A percentile compares a stretch with the other conserved stretches of the same genome.
phyloP scores from a whole-genome alignment of 2,888 invertebrate genomes.

The Heliconius hortense region DNA sequence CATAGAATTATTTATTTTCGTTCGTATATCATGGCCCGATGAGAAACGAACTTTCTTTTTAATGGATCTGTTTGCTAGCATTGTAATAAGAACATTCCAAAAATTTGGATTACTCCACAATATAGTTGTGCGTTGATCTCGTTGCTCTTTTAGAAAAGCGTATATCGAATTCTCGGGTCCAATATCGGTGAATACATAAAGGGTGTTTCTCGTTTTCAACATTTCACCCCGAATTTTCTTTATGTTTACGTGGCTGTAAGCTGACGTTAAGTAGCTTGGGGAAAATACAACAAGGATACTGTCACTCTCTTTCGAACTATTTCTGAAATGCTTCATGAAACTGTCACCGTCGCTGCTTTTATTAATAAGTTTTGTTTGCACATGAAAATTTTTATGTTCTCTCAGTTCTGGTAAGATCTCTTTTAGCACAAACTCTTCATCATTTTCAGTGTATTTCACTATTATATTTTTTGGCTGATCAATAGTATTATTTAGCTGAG shows the following conservation, averaged over 20 bases:
- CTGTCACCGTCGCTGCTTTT: slow-evolving; percentile 49
- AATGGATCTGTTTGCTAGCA: slow-evolving; percentile 49
- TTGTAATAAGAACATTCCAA: slow-evolving; percentile 60
- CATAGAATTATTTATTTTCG: slow-evolving; percentile 41
- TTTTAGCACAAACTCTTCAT: slow-evolving; percentile 66
- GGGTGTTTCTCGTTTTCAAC: slow-evolving; percentile 63
- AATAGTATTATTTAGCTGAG: slow-evolving; percentile 39
- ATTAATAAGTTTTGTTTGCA: slow-evolving; percentile 51
- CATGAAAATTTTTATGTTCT: slow-evolving; percentile 54
- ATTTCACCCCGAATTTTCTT: slow-evolving; percentile 72
- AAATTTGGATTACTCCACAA: slow-evolving; percentile 70
- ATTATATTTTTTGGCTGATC: slow-evolving; percentile 48
- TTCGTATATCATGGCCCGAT: slow-evolving; percentile 27
- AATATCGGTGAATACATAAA: slow-evolving; percentile 69
- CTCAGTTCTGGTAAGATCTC: slow-evolving; percentile 65
- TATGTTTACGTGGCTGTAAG: slow-evolving; percentile 70
- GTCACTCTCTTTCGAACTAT: slow-evolving; percentile 50
- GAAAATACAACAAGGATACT: slow-evolving; percentile 66
- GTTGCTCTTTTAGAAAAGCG: slow-evolving; percentile 70
- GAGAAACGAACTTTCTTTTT: slow-evolving; percentile 41
- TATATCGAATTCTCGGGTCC: slow-evolving; percentile 73
- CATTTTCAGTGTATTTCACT: slow-evolving; percentile 60
- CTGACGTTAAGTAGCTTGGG: slow-evolving; percentile 68
- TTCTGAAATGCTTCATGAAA: slow-evolving; percentile 50
- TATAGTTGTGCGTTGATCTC: slow-evolving; percentile 60